Percentiles rank a stretch among this genome's conserved stretches.
Conservation (phyloP, 2,797 vertebrate species). For the Paratrypauchen microcephalus region DNA sequence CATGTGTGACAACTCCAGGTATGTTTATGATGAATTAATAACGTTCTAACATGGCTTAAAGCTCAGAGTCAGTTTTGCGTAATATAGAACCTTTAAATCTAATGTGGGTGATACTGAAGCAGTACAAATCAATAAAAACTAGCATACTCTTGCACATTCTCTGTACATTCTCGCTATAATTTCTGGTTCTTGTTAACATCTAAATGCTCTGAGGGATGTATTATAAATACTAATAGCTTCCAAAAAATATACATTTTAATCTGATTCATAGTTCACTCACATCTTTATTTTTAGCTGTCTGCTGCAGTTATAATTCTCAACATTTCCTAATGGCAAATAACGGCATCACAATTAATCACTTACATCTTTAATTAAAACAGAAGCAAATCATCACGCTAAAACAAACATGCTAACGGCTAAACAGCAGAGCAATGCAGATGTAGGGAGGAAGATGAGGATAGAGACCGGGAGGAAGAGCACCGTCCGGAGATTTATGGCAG, state of each 20-base stretch:
- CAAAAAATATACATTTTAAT: background rate
- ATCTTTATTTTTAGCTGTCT: slow-evolving; percentile 1
- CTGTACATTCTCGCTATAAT: background rate
- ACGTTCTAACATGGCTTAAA: no score
- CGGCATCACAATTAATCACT: slow-evolving; percentile 1
- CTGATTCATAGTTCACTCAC: slow-evolving; percentile 2
- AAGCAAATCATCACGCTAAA: slow-evolving; percentile 48
- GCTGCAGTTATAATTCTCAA: background rate
- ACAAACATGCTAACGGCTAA: slow-evolving; percentile 33
- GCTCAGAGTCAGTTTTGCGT: no score
- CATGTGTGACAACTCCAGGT: no score
- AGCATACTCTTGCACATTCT: background rate
- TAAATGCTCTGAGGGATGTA: background rate
- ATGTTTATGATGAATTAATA: no score
- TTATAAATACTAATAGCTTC: background rate
- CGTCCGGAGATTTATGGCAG: slow-evolving; percentile 72
- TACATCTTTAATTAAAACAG: slow-evolving; percentile 9
- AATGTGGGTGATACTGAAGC: background rate
- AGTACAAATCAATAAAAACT: background rate
- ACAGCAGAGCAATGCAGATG: slow-evolving; percentile 18
- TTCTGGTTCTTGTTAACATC: background rate
- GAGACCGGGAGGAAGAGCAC: slow-evolving; percentile 50
- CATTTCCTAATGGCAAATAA: slow-evolving; percentile 9
- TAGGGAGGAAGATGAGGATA: slow-evolving; percentile 25
- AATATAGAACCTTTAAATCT: no score